Evolutionary conservation across 2,113 vertebrate species (phyloP), one percentile per base, ranked within the genome.

Genomic region (Epinephelus lanceolatus): DNA sequence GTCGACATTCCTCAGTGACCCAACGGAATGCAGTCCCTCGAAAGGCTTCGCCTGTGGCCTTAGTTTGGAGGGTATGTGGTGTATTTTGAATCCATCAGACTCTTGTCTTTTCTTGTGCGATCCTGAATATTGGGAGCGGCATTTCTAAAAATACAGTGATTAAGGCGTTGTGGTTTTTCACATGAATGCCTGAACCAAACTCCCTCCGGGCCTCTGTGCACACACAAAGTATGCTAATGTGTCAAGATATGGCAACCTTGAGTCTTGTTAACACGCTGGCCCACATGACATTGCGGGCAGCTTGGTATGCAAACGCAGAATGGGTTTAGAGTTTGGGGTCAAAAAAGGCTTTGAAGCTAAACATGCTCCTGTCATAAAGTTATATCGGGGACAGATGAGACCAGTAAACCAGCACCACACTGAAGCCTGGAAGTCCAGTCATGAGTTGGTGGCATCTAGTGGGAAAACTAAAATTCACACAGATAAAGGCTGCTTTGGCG

Each of bases 11-110:
- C 92, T 87, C 30, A 55, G 77, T 67, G 87, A 89, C 91, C 93
- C 59, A 65, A 63, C 19, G 86, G 93, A 93, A 94, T 93, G 91
- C 84, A 78, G 87, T 92, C 88, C 90, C 78, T 89, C 76, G 79
- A 93, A 89, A 90, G 86, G 70, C 89, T 93, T 93, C 72, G 92
- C 91, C 93, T 94, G 92, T 94, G 90, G 92, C 91, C 94, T 88
- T 74, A 65, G 80, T 76, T 81, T 60, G 81, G 90, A 89, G 88
- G 74, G 37, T 67, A 84, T 75, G 78, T 73, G 87, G 78, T 88
- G 73, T 84, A 86, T 91, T 92, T 88, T 87, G 27, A 79, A 90
- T 85, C 79, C 70, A 61, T 86, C 80, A 59, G 71, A 71, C 60
- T 75, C 79, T 83, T 66, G 47, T 83, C 81, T 90, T 89, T 90